phyloP scores from a whole-genome alignment of 2,888 invertebrate species.

The Portevinia maculata region DNA sequence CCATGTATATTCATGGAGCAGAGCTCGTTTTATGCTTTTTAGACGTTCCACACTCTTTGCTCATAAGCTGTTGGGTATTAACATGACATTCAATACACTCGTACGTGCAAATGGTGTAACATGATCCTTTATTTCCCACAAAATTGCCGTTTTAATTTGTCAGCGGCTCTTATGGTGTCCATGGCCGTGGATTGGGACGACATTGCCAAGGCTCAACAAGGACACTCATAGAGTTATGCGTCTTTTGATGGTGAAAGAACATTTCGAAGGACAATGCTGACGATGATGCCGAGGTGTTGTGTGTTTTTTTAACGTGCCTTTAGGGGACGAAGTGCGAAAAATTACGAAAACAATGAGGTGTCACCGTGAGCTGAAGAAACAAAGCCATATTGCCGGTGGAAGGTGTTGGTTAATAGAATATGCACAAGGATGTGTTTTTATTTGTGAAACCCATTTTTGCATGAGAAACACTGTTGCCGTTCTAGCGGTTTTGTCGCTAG shows the following conservation, averaged over 20 bases:
- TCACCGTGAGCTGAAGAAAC: background rate
- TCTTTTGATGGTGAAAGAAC: slow-evolving; percentile 40
- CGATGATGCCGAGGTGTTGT: slow-evolving; percentile 48
- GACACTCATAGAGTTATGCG: slow-evolving; percentile 28
- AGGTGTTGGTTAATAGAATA: slow-evolving; percentile 67
- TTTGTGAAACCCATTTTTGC: slow-evolving; percentile 35
- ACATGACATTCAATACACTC: slow-evolving; percentile 67
- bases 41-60: slow-evolving; percentile 30
- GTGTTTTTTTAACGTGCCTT: slow-evolving; percentile 54
- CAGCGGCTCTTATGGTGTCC: slow-evolving; percentile 60
- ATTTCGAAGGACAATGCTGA: slow-evolving; percentile 60
- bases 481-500: slow-evolving; percentile 36
- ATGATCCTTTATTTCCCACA: slow-evolving; percentile 73
- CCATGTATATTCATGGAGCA: slow-evolving; percentile 22
- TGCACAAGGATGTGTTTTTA: slow-evolving; percentile 50
- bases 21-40: slow-evolving; percentile 57
- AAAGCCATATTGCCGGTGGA: background rate
- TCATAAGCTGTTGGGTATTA: slow-evolving; percentile 42
- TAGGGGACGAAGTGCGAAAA: slow-evolving; percentile 64
- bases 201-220: slow-evolving; percentile 15
- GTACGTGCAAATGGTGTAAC: slow-evolving; percentile 71
- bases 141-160: slow-evolving; percentile 73
- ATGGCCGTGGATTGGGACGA: slow-evolving; percentile 35
- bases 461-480: slow-evolving; percentile 40
- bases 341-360: slow-evolving; percentile 59